Evolutionary conservation across 2,888 invertebrate species (phyloP).

Genomic region (Acanthosepion pharaonis): DNA sequence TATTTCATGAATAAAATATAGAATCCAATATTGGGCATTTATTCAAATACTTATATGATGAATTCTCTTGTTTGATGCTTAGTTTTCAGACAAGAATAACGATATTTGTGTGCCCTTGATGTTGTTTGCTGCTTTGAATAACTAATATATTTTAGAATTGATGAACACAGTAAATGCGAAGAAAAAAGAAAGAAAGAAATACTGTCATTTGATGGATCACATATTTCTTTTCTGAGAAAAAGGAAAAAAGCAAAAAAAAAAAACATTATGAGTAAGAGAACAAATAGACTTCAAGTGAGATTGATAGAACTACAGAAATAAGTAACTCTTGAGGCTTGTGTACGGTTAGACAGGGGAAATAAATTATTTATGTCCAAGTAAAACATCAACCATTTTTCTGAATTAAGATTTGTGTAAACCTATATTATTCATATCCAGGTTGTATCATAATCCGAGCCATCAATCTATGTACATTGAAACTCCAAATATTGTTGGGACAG

Average conservation of each 20-base stretch:
- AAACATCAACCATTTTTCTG: background rate
- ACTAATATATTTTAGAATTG: background rate
- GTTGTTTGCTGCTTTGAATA: background rate
- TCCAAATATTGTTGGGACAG: background rate
- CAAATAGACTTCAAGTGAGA: background rate
- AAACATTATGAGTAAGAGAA: background rate
- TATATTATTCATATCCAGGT: background rate
- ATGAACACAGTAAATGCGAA: background rate
- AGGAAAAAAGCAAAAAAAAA: background rate
- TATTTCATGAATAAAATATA: background rate
- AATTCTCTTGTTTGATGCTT: background rate
- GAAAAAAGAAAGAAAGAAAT: background rate
- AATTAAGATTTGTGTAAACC: background rate
- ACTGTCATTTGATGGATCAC: background rate
- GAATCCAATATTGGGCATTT: background rate
- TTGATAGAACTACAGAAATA: background rate
- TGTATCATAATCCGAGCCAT: background rate
- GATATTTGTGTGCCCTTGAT: conserved; percentile 33
- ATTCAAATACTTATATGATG: background rate
- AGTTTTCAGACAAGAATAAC: background rate
- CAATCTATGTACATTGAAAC: background rate
- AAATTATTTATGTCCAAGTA: background rate
- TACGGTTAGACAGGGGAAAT: background rate
- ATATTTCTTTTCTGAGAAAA: background rate
- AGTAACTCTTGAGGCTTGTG: background rate